Conservation (phyloP, 2,888 invertebrate species). For the Cetonia aurata region DNA sequence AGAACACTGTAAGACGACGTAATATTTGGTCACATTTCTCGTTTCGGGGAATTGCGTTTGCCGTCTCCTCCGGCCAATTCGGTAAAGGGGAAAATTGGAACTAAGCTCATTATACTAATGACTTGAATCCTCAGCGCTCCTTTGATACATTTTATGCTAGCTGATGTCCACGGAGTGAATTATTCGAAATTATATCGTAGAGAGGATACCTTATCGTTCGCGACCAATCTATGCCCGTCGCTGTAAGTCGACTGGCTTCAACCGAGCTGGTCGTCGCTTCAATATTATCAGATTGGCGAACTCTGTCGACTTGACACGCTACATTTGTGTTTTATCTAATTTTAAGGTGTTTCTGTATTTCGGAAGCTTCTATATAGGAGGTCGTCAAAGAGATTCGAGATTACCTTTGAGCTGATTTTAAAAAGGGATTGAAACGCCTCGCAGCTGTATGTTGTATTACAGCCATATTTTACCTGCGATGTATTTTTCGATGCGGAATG, state of each 20-base stretch:
- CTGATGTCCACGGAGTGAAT: conserved; percentile 61
- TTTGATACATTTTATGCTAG: conserved; percentile 62
- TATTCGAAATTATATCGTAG: conserved; percentile 60
- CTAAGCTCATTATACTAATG: conserved; percentile 64
- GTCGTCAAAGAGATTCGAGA: conserved; percentile 48
- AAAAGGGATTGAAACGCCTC: conserved; percentile 36
- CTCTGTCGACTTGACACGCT: conserved; percentile 59
- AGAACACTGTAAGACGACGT: conserved; percentile 49
- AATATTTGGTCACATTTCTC: conserved; percentile 56
- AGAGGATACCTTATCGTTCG: conserved; percentile 61
- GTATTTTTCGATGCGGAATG: conserved; percentile 22
- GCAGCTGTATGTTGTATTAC: conserved; percentile 30
- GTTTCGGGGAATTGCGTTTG: conserved; percentile 38
- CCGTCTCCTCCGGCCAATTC: conserved; percentile 10
- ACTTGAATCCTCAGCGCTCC: conserved; percentile 58
- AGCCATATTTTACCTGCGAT: conserved; percentile 25
- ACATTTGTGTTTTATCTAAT: conserved; percentile 61
- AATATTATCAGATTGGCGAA: conserved; percentile 61
- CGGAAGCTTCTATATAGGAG: conserved; percentile 45
- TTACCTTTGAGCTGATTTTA: conserved; percentile 45
- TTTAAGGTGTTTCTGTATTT: conserved; percentile 60
- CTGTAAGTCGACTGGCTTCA: conserved; percentile 49
- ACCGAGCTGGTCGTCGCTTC: conserved; percentile 58
- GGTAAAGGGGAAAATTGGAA: conserved; percentile 50
- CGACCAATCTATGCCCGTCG: conserved; percentile 58